Percentiles rank a stretch among this genome's conserved stretches.
phyloP scores from a whole-genome alignment of 1,140 invertebrate genomes.

The Drosophila biarmipes region DNA sequence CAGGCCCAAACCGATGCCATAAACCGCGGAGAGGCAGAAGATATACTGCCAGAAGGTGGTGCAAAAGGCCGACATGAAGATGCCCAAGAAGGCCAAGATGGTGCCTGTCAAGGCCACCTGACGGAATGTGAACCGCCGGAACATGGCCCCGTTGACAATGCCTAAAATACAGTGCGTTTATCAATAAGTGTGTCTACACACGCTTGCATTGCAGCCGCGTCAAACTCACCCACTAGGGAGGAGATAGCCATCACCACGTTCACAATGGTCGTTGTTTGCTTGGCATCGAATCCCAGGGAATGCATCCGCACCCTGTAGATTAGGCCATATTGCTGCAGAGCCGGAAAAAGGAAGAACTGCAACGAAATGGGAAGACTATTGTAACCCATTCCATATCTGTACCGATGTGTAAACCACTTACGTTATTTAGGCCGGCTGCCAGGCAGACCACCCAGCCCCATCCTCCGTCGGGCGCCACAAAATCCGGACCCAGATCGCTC shows the following conservation, averaged over 20 bases:
- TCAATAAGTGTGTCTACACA: background rate
- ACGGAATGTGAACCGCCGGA: constrained; percentile 70
- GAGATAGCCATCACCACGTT: constrained; percentile 88
- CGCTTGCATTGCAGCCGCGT: background rate
- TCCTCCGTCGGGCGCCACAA: constrained; percentile 81
- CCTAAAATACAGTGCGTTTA: constrained; percentile 23
- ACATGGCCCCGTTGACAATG: constrained; percentile 78
- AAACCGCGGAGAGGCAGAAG: constrained; percentile 57
- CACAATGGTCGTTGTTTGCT: constrained; percentile 88
- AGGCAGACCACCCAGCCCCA: constrained; percentile 83
- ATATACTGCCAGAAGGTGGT: constrained; percentile 69
- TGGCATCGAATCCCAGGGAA: constrained; percentile 86
- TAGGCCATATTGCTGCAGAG: constrained; percentile 88
- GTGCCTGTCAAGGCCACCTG: constrained; percentile 72
- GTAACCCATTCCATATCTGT: background rate
- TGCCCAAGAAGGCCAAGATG: constrained; percentile 52
- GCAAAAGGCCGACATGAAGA: constrained; percentile 67
- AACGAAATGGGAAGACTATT: background rate
- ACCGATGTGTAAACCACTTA: constrained; percentile 31
- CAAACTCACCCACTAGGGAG: constrained; percentile 86
- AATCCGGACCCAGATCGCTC: constrained; percentile 77
- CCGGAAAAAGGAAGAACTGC: constrained; percentile 87
- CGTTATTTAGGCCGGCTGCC: constrained; percentile 76
- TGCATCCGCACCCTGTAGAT: constrained; percentile 87
- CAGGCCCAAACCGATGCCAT: constrained; percentile 86